Conservation (phyloP, 2,797 vertebrate species). For the Falco peregrinus region DNA sequence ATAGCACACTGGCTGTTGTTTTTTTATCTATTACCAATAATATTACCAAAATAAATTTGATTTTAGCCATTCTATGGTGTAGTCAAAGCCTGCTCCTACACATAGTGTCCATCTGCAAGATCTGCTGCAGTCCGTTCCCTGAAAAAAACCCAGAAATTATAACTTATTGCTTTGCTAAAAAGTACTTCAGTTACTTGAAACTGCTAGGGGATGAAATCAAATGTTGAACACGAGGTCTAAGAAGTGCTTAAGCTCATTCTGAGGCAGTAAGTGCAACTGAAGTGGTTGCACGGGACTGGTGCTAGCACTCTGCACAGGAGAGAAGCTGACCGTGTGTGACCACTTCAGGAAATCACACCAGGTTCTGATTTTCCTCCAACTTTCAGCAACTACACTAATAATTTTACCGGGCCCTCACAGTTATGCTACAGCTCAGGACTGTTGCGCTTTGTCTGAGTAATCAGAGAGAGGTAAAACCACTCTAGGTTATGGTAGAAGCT, state of each 20-base stretch:
- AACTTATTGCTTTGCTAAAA: not conserved
- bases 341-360: conserved; percentile 37
- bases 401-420: not conserved
- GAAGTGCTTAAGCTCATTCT: conserved; percentile 1
- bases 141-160: not conserved
- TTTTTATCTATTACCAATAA: not conserved
- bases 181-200: not conserved
- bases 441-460: not conserved
- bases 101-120: not conserved
- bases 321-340: not conserved
- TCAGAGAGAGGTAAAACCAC: not conserved
- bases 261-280: not conserved
- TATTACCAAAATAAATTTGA: not conserved
- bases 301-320: not conserved
- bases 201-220: not conserved
- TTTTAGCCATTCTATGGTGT: not conserved
- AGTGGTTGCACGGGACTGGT: not conserved
- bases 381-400: conserved; percentile 37
- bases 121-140: not conserved
- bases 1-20: not conserved
- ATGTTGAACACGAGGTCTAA: not conserved
- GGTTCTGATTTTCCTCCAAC: not conserved
- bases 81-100: not conserved
- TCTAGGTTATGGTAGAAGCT: not conserved
- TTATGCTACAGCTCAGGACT: not conserved